A percentile compares a stretch with the other conserved stretches of the same genome.
phyloP scores from a whole-genome alignment of 2,888 invertebrate genomes.

The Heteromyza rotundicornis region DNA sequence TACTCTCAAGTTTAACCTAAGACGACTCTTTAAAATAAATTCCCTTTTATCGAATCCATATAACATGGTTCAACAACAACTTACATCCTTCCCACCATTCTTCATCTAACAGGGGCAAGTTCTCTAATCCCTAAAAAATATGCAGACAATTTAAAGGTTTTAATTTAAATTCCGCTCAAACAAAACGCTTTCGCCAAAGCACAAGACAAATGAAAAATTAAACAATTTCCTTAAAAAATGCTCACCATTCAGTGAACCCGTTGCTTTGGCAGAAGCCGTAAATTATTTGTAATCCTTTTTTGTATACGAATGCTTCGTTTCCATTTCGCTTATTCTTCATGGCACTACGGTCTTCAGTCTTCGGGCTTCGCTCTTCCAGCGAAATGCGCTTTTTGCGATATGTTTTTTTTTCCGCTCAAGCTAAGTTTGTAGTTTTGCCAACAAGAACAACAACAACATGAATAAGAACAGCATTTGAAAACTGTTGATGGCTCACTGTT shows the following conservation, averaged over 20 bases:
- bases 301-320: neutral
- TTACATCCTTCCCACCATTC: too few species aligned
- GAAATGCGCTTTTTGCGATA: neutral
- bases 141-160: neutral
- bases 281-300: neutral
- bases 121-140: constrained; percentile 24
- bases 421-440: neutral
- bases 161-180: too few species aligned
- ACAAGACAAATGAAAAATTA: constrained; percentile 47
- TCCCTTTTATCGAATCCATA: too few species aligned
- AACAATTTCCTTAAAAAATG: constrained; percentile 42
- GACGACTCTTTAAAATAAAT: too few species aligned
- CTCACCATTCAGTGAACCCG: neutral
- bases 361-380: neutral
- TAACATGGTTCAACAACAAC: too few species aligned
- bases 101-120: too few species aligned
- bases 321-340: neutral
- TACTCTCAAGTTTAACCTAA: too few species aligned
- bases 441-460: constrained; percentile 6
- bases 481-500: too few species aligned
- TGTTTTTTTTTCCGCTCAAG: too few species aligned
- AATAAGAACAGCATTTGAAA: constrained; percentile 11
- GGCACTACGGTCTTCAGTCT: too few species aligned
- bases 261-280: neutral
- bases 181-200: too few species aligned